Evolutionary conservation across 2,113 vertebrate genomes (phyloP).

Genomic region (Larimichthys polyactis): DNA sequence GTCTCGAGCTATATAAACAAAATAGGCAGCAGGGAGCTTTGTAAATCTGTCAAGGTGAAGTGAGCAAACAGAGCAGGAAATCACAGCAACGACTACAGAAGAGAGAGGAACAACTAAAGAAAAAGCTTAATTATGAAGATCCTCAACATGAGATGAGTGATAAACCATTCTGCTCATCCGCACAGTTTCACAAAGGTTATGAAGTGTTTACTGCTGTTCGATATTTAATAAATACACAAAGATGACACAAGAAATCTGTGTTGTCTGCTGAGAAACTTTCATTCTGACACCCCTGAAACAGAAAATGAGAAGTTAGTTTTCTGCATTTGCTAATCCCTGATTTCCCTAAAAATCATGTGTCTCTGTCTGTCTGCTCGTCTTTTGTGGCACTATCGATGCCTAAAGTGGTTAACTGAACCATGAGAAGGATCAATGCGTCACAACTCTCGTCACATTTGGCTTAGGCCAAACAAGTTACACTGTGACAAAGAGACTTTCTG

Average conservation of each 20-base stretch:
- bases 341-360: neutral
- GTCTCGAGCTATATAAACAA: neutral
- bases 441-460: no score
- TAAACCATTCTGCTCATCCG: neutral
- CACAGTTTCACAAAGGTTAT: neutral
- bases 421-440: neutral
- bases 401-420: neutral
- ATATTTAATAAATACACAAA: neutral
- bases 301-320: slow-evolving; percentile 29
- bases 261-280: slow-evolving; percentile 7
- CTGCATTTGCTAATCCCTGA: neutral
- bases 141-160: neutral
- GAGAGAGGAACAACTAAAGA: neutral
- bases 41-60: neutral
- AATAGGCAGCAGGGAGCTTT: neutral
- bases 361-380: neutral
- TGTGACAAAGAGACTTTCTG: neutral
- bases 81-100: neutral
- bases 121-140: neutral
- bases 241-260: neutral
- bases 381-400: neutral
- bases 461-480: neutral
- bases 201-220: neutral
- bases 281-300: slow-evolving; percentile 14
- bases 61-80: neutral